Base-by-base conservation (phyloP, 1,140 invertebrate species). In the Oryzaephilus surinamensis region DNA sequence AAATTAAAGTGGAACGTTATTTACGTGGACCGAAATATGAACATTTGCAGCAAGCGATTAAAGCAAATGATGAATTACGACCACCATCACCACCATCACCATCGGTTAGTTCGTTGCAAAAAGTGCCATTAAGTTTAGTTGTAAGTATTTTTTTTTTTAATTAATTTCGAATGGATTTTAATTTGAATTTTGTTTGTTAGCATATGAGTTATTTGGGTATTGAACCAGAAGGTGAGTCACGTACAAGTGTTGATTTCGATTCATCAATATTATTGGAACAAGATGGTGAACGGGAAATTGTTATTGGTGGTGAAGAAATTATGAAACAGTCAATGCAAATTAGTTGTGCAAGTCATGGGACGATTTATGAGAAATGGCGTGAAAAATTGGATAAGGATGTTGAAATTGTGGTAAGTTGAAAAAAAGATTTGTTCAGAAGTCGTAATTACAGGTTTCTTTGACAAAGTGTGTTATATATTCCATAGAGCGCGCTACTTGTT, bases 21-120 rank as follows among this genome's bases (percentile, higher is more conserved):
- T 70, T 91, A 19, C 72, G 87, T 34, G 90, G 89, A 12, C 81
- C 84, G 44, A 90, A 92, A 64, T 93, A 83, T 70, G 87, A 93
- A 54, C 83, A 84, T 58, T 70, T 94, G 4, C 88, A 93, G 61
- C 77, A 80, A 53, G 85, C 85, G 14, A 76, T 89, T 32, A 78
- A 80, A 31, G 81, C 80, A 7, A n/a, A n/a, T 10, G 79, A 78
- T 54, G 79, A 81, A 59, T 67, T 79, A 7, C 66, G 72, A 55
- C 67, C 75, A 16, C 65, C 73, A 20, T 74, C 75, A 17, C 76
- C 78, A 2, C 74, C 75, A 3, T 81, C 80, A 11, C 81, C 80
- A 12, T 78, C 82, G 1, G 81, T 79, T n/a, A 76, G 82, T 19
- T 74, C 79, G 3, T 66, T 85, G 40, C 77, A 81, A 18, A 80